Evolutionary conservation across 2,888 invertebrate species (phyloP).

Genomic region (Quadroppia sp.): DNA sequence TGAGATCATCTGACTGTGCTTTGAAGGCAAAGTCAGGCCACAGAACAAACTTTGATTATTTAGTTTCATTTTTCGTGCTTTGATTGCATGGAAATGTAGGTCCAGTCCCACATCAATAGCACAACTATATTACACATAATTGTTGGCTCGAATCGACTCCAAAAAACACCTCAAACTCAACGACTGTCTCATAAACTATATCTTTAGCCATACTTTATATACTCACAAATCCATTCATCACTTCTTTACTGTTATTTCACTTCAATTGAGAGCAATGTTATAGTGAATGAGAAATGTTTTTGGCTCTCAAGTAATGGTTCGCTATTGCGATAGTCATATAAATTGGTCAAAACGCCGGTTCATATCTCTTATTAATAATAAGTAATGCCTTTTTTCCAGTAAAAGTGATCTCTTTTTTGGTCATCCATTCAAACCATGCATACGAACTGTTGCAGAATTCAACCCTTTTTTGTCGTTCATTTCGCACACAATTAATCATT

Average conservation of each 20-base stretch:
- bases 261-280: constrained; percentile 11
- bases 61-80: neutral
- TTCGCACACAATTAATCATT: constrained; percentile 25
- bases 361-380: constrained; percentile 27
- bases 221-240: constrained; percentile 28
- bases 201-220: constrained; percentile 25
- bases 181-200: constrained; percentile 7
- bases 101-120: neutral
- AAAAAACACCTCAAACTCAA: constrained; percentile 31
- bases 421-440: neutral
- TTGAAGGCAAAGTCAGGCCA: neutral
- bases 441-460: neutral
- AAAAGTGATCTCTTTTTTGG: constrained; percentile 25
- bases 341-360: constrained; percentile 22
- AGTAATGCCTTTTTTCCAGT: constrained; percentile 25
- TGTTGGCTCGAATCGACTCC: constrained; percentile 25
- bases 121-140: constrained; percentile 14
- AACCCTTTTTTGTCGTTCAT: constrained; percentile 20
- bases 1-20: neutral
- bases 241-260: constrained; percentile 25
- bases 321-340: constrained; percentile 29
- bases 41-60: constrained; percentile 10
- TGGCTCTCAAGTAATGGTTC: constrained; percentile 27
- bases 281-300: constrained; percentile 31
- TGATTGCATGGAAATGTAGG: neutral